These are phyloP conservation scores for Hoplostethus atlanticus DNA, from an alignment of 2,797 vertebrate species.

Conservation along the genomic window DNA sequence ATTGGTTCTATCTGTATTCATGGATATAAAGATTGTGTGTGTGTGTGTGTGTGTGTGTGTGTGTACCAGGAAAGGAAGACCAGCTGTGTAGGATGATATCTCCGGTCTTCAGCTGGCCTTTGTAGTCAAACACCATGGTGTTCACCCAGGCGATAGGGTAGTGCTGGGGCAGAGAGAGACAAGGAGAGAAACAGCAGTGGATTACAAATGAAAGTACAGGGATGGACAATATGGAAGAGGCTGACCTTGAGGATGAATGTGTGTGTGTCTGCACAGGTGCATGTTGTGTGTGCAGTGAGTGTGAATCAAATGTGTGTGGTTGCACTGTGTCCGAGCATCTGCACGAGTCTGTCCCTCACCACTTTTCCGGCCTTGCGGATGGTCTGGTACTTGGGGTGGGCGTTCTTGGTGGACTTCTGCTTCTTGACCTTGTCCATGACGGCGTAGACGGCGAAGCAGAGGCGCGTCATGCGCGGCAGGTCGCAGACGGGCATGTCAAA, in stretches of 20 bases:
- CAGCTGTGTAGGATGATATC: slow-evolving; percentile 93
- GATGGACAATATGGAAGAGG: background rate
- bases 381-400: slow-evolving; percentile 95
- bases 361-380: slow-evolving; percentile 87
- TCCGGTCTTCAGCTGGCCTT: slow-evolving; percentile 94
- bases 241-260: no score
- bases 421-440: slow-evolving; percentile 97
- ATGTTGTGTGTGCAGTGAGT: background rate
- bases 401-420: slow-evolving; percentile 93
- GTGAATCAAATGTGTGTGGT: background rate
- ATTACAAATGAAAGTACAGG: background rate
- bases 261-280: no score
- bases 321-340: background rate
- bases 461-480: slow-evolving; percentile 96
- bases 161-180: slow-evolving; percentile 83
- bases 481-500: slow-evolving; percentile 94
- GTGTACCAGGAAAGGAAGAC: slow-evolving; percentile 97
- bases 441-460: slow-evolving; percentile 96
- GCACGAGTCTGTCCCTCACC: slow-evolving; percentile 56
- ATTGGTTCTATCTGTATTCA: background rate
- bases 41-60: background rate
- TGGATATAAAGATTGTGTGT: background rate
- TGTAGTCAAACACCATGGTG: slow-evolving; percentile 99
- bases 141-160: slow-evolving; percentile 99
- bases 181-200: background rate